A percentile compares a stretch with the other conserved stretches of the same genome.
Evolutionary conservation across 2,797 vertebrate species (phyloP).

Genomic region (Ctenosaura bakeri): DNA sequence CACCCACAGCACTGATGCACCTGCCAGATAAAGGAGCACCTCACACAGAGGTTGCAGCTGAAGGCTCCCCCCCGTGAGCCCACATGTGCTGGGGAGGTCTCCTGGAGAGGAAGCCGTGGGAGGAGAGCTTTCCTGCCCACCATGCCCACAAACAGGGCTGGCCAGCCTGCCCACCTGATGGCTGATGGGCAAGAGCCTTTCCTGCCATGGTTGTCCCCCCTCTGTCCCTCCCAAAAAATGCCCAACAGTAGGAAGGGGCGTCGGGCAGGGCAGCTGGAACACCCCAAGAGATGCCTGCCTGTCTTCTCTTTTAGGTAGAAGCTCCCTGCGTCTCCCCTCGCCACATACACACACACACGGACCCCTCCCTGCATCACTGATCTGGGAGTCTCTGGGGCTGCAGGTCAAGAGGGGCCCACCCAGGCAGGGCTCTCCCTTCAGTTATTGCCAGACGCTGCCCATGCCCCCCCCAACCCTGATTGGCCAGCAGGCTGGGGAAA

Average conservation of each 20-base stretch:
- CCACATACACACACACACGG: too few species aligned
- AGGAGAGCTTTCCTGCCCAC: too few species aligned
- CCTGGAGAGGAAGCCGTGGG: not conserved
- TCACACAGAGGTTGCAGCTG: too few species aligned
- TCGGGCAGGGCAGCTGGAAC: too few species aligned
- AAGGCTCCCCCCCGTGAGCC: not conserved
- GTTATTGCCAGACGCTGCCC: not conserved
- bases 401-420: not conserved
- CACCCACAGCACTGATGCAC: not conserved
- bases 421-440: not conserved
- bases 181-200: too few species aligned
- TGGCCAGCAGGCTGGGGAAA: not conserved
- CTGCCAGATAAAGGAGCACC: not conserved
- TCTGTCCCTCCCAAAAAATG: too few species aligned
- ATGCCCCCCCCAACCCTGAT: rapidly evolving
- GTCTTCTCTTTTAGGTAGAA: too few species aligned
- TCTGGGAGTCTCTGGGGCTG: too few species aligned
- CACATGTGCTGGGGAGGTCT: not conserved
- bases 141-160: too few species aligned
- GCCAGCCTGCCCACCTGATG: too few species aligned
- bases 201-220: not conserved
- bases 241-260: not conserved
- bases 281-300: too few species aligned
- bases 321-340: too few species aligned
- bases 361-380: not conserved